Base-by-base conservation (phyloP, 2,888 invertebrate genomes). In the Melangyna quadrimaculata region DNA sequence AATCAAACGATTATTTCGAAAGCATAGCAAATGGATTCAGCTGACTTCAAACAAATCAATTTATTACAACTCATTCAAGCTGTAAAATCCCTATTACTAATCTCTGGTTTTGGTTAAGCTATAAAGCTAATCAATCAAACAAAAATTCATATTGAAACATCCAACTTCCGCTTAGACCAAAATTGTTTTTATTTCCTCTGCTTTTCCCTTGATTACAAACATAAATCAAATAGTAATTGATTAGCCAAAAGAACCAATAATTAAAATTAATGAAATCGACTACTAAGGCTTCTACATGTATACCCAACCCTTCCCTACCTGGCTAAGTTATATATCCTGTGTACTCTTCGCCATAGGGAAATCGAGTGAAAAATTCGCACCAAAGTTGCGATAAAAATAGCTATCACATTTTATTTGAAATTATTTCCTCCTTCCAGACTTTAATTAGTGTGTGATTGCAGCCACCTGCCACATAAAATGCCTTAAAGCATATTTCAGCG, bases 391-490 rank as follows among this genome's bases (percentile, higher is more conserved):
- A n/a, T 69, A 74, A 79, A 74, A 74, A 79, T 74, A 79, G 17
- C 59, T 53, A 14, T 22, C 35, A 43, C 59, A 17, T 35, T 35
- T 32, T 51, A 6, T 14, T 40, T 8, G 17, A 45, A 55, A 48
- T 48, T 57, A 72, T 17, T 78, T 29, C n/a, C 37, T 71, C 57
- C 29, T 43, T 82, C 82, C 82, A 82, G 78, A 77, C 70, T 57
- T 19, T 1, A 35, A 35, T 57, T 19, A 12, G 59, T 59, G 35
- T 59, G 45, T 59, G 71, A 72, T 78, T 72, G 72, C 78, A 45
- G 69, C 53, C 79, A 78, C 70, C 77, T 77, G 80, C 29, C 71
- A 61, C 63, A 24, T 51, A 37, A 71, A 80, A 75, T 45, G 27
- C 61, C 57, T 48, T 71, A 35, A 65, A 22, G 37, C 35, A 29